Evolutionary conservation across 1,140 invertebrate species (phyloP).

Genomic region (Geopemphigus sp.): DNA sequence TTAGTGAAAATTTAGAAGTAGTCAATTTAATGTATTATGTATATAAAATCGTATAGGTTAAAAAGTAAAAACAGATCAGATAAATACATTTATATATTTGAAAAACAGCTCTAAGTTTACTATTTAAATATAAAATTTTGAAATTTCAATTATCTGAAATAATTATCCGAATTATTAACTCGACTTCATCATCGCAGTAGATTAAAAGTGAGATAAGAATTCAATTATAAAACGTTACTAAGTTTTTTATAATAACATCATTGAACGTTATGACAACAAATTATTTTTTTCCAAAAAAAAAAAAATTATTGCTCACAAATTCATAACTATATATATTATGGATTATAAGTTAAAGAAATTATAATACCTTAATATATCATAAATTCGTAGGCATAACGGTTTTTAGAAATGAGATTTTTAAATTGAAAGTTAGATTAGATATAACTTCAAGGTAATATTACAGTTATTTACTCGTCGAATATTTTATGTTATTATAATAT

Average conservation of each 20-base stretch:
- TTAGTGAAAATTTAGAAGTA: too few relatives aligned
- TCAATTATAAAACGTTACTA: too few relatives aligned
- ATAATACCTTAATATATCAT: too few relatives aligned
- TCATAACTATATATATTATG: neutral
- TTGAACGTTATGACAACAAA: neutral
- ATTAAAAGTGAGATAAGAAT: neutral
- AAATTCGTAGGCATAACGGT: too few relatives aligned
- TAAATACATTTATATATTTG: too few relatives aligned
- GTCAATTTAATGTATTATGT: too few relatives aligned
- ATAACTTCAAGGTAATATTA: too few relatives aligned
- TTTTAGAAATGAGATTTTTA: too few relatives aligned
- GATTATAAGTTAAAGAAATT: neutral
- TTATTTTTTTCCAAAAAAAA: neutral
- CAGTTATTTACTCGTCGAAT: neutral
- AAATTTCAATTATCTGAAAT: neutral
- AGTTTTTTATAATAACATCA: neutral
- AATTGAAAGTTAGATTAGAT: too few relatives aligned
- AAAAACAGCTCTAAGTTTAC: slow-evolving; percentile 4
- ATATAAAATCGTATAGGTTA: too few relatives aligned
- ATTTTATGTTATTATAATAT: too few relatives aligned
- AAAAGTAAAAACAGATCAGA: too few relatives aligned
- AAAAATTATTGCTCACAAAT: neutral
- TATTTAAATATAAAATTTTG: neutral
- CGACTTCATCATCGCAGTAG: neutral
- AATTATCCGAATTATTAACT: neutral